Percentiles rank a stretch among this genome's conserved stretches.
phyloP scores from a whole-genome alignment of 2,888 invertebrate genomes.

The Hirtodrosophila duncani region DNA sequence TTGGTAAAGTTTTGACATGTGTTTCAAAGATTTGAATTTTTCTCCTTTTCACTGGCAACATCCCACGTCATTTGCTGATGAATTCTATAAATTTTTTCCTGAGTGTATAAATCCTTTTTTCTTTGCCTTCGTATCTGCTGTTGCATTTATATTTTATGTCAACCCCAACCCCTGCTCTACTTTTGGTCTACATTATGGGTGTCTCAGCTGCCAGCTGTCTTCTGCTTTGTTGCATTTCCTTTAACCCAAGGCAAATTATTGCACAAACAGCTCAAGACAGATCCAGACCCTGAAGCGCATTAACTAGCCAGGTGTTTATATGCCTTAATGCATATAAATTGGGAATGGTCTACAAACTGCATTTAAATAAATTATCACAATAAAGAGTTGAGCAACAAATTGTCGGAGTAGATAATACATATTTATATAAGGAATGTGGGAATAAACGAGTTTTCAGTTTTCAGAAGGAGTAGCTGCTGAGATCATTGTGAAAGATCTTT shows the following conservation, averaged over 20 bases:
- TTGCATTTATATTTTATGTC: conserved; percentile 10
- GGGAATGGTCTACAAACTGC: conserved; percentile 49
- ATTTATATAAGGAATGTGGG: conserved; percentile 23
- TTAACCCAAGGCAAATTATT: conserved; percentile 31
- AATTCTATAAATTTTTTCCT: too few relatives aligned
- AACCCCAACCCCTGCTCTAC: conserved; percentile 5
- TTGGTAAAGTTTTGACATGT: conserved; percentile 50
- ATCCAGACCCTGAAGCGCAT: conserved; percentile 1
- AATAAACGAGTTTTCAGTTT: not conserved
- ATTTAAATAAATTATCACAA: conserved; percentile 61
- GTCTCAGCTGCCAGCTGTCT: conserved; percentile 25
- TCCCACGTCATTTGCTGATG: too few relatives aligned
- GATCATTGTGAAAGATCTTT: not conserved
- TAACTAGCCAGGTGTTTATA: conserved; percentile 45
- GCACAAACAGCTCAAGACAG: conserved; percentile 17
- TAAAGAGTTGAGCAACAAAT: conserved; percentile 26
- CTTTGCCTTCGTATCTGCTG: conserved; percentile 1
- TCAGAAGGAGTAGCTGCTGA: too few relatives aligned
- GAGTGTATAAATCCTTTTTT: conserved; percentile 2
- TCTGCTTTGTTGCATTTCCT: conserved; percentile 29
- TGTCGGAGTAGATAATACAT: conserved; percentile 15
- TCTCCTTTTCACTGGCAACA: too few relatives aligned
- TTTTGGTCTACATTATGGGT: conserved; percentile 14
- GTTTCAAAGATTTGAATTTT: conserved; percentile 12
- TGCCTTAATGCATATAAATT: conserved; percentile 2